Base-by-base conservation (phyloP, 2,888 invertebrate genomes). In the Sphaerophoria taeniata region DNA sequence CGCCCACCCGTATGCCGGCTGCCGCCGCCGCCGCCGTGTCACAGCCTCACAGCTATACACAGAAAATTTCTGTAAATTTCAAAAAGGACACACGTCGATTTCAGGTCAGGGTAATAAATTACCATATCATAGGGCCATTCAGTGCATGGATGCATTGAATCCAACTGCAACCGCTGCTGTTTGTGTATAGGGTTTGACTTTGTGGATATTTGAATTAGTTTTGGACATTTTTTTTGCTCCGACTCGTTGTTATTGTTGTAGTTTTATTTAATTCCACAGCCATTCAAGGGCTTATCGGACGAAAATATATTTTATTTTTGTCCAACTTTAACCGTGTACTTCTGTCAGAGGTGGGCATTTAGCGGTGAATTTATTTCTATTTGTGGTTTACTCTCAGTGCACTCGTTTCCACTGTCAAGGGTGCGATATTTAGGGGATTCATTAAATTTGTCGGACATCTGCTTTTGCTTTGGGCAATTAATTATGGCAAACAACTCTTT, bases 71-170 rank as follows among this genome's bases (percentile, higher is more conserved):
- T 3, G 14, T 34, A 39, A 24, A 56, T 53, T 69, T 47, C 33
- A 63, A 78, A 84, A 84, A 84, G 85, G 85, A 85, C 85, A 76
- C 76, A 85, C 72, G 67, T 73, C 63, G 73, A 80, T 76, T 80
- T 76, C 69, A 63, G 85, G 85, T 85, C 80, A 80, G 61, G 80
- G 72, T 69, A 72, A 79, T 75, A 80, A 76, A 80, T 76, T 69
- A 69, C 43, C 65, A n/a, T 24, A 49, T 16, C 34, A n/a, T n/a
- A 34, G 43, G 53, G 53, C 65, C 31, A 65, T 49, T 43, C 43
- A 43, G 33, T 65, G 63, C 78, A 78, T 60, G 58, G 60, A 73
- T 79, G 79, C 73, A 73, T 60, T 39, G 69, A 73, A 61, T 9
- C 24, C 24, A 24, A 24, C 24, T 24, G 24, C 24, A 24, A 24